Conservation (phyloP, 1,140 invertebrate genomes). For the Brachionus angularis region DNA sequence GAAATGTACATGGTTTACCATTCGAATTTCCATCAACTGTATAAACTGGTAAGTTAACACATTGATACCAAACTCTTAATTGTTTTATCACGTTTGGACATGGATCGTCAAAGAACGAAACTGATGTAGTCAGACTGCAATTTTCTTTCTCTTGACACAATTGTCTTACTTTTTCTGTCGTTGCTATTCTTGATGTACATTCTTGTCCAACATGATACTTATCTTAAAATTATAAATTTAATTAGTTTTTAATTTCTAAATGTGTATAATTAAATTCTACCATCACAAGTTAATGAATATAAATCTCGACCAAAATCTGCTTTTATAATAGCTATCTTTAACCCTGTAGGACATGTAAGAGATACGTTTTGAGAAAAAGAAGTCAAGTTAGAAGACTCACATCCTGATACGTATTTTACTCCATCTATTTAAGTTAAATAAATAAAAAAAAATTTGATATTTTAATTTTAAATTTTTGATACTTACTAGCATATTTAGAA, state of each 20-base stretch:
- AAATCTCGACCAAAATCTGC: slow-evolving; percentile 37
- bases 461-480: not conserved
- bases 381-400: slow-evolving; percentile 14
- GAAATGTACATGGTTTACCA: slow-evolving; percentile 17
- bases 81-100: slow-evolving; percentile 40
- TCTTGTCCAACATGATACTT: slow-evolving; percentile 25
- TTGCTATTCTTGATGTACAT: not conserved
- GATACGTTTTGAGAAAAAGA: slow-evolving; percentile 13
- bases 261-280: not conserved
- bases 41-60: slow-evolving; percentile 11
- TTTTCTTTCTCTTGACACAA: slow-evolving; percentile 32
- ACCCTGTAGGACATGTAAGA: slow-evolving; percentile 17
- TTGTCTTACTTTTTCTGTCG: slow-evolving; percentile 18
- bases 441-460: not conserved
- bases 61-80: slow-evolving; percentile 42
- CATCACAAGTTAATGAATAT: slow-evolving; percentile 39
- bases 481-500: slow-evolving; percentile 25
- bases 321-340: slow-evolving; percentile 34
- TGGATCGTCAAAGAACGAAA: slow-evolving; percentile 13
- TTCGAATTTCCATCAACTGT: slow-evolving; percentile 33
- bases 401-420: slow-evolving; percentile 10
- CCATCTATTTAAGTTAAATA: slow-evolving; percentile 4
- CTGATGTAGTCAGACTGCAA: slow-evolving; percentile 12
- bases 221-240: not conserved
- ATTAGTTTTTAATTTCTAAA: not conserved